Evolutionary conservation across 1,140 invertebrate genomes (phyloP), one percentile per base, ranked within the genome.

Genomic region (Leptestheria dahalacensis): DNA sequence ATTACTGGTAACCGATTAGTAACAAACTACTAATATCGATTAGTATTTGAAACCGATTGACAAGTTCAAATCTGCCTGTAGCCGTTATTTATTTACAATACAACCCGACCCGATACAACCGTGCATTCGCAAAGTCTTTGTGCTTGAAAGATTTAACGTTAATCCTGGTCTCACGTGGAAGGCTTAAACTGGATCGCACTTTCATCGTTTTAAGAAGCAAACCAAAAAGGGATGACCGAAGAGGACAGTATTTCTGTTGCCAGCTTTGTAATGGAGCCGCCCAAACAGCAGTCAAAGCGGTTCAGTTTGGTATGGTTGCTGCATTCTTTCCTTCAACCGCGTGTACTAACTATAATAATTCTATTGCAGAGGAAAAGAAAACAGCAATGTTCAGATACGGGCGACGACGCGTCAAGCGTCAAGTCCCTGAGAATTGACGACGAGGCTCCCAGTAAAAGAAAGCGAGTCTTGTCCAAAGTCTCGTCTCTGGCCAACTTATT

Each of bases 251-350:
- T 63, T 20, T 68, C 68, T 9, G 64, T 66, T 33, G 68, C 70
- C 49, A 70, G 71, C 25, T 64, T 63, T 6, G 72, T 73, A 54
- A 69, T 68, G 61, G 71, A 73, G 58, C 71, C 72, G 3, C 65
- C 58, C 28, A 50, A 50, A 21, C 49, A 60, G 33, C 58, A 60
- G 18, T 25, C 66, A 41, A 72, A 69, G 49, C 70, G 66, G 41
- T 73, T 73, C 62, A 72, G 71, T 69, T 63, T 72, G 67, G 72
- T 73, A 48, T 70, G 66, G 63, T n/a, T n/a, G n/a, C n/a, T n/a
- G n/a, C n/a, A n/a, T n/a, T n/a, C n/a, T 48, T 25, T 48, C 29
- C 15, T 57, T 49, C 20, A 2, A 50, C 47, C 15, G 61, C 63
- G 26, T 18, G 26, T 28, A 25, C 20, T 15, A 23, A 23, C 3